Percentiles rank a stretch among this genome's conserved stretches.
Conservation (phyloP, 2,113 vertebrate genomes). For the Gobiocypris rarus region DNA sequence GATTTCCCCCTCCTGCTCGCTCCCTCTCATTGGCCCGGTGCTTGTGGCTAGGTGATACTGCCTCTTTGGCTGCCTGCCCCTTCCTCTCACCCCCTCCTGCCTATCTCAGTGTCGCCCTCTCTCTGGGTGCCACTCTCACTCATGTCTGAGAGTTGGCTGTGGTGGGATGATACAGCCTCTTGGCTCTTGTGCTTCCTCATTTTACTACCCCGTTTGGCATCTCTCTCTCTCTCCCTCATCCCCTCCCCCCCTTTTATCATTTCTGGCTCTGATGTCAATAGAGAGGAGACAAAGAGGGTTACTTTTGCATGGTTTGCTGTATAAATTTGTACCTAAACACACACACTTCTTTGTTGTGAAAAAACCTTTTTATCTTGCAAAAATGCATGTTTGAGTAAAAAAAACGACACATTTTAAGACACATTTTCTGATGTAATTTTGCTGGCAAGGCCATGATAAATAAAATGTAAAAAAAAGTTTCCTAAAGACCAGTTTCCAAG, state of each 20-base stretch:
- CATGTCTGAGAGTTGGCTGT: conserved; percentile 10
- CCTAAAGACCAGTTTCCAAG: neutral
- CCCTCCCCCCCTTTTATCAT: neutral
- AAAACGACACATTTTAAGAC: conserved; percentile 11
- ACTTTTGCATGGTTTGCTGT: neutral
- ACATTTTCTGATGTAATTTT: neutral
- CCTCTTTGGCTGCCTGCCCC: conserved; percentile 48
- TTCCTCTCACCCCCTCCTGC: conserved; percentile 38
- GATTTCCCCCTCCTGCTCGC: neutral
- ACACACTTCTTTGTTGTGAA: conserved; percentile 34
- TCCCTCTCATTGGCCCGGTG: conserved; percentile 10
- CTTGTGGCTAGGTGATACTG: conserved; percentile 42
- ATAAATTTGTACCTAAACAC: neutral
- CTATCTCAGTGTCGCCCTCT: conserved; percentile 7
- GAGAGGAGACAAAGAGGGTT: conserved; percentile 6
- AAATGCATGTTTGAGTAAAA: conserved; percentile 22
- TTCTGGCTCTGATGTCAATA: conserved; percentile 39
- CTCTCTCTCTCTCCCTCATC: neutral
- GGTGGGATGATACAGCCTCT: conserved; percentile 11
- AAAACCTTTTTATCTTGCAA: neutral
- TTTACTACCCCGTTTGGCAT: conserved; percentile 3
- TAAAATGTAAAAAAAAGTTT: no score
- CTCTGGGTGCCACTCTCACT: conserved; percentile 28
- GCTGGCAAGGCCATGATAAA: no score
- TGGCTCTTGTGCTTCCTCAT: conserved; percentile 22